Evolutionary conservation across 2,888 invertebrate genomes (phyloP).

Genomic region (Machimus rusticus): DNA sequence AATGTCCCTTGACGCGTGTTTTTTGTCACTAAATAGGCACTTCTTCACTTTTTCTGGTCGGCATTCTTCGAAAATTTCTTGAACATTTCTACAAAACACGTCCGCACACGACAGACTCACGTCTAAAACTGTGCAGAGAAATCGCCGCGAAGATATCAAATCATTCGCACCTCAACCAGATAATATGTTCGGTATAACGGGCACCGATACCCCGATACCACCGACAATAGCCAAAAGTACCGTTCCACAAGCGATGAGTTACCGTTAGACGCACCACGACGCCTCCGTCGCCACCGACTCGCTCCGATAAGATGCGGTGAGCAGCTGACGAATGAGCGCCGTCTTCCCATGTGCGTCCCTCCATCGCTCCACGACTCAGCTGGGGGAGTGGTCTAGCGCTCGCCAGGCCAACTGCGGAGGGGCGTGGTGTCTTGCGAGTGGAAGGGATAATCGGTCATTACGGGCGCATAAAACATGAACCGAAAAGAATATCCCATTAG

Average conservation of each 20-base stretch:
- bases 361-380: not conserved
- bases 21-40: not conserved
- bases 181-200: not conserved
- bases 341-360: not conserved
- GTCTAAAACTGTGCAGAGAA: slow-evolving; percentile 2
- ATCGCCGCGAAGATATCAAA: not conserved
- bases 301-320: slow-evolving; percentile 8
- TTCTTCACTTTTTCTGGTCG: not conserved
- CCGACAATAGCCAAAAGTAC: not conserved
- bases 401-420: not conserved
- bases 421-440: slow-evolving; percentile 38
- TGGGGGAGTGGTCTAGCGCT: slow-evolving; percentile 39
- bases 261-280: not conserved
- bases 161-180: slow-evolving; percentile 20
- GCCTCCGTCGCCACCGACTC: not conserved
- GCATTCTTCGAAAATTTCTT: not conserved
- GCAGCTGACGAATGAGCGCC: slow-evolving; percentile 24
- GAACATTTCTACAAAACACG: not conserved
- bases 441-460: slow-evolving; percentile 48
- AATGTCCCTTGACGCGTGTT: not conserved
- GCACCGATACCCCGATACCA: not conserved
- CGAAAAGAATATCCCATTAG: slow-evolving; percentile 45
- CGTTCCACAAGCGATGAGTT: not conserved
- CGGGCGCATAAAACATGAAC: slow-evolving; percentile 44
- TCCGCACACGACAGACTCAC: slow-evolving; percentile 14